phyloP scores from a whole-genome alignment of 2,888 invertebrate genomes.

The Alsophila aescularia region DNA sequence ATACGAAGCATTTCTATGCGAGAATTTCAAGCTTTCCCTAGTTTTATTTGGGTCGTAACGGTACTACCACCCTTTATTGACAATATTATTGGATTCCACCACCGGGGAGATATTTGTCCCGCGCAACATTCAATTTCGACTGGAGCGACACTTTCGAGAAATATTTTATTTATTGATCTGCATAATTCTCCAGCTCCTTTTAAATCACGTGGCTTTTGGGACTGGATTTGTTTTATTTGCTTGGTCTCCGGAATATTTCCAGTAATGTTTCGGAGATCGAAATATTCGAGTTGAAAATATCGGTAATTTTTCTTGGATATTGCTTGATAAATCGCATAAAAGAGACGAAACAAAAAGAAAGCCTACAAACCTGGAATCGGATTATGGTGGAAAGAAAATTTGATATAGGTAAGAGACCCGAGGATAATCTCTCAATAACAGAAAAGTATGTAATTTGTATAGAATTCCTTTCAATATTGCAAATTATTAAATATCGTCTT shows the following conservation, averaged over 20 bases:
- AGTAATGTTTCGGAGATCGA: conserved; percentile 4
- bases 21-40: conserved; percentile 40
- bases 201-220: conserved; percentile 43
- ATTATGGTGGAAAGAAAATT: no score
- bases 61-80: conserved; percentile 50
- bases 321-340: not conserved
- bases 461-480: no score
- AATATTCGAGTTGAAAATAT: conserved; percentile 10
- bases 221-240: conserved; percentile 35
- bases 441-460: no score
- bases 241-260: conserved; percentile 8
- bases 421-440: no score
- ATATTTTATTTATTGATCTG: conserved; percentile 64
- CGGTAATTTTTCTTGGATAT: conserved; percentile 5
- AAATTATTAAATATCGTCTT: no score
- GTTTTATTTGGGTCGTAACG: conserved; percentile 43
- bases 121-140: conserved; percentile 52
- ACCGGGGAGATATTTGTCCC: conserved; percentile 48
- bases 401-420: no score
- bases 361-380: no score
- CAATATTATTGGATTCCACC: conserved; percentile 64
- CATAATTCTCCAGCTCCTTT: conserved; percentile 50
- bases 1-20: conserved; percentile 32
- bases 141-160: conserved; percentile 42
- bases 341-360: not conserved